Base-by-base conservation (phyloP, 2,797 vertebrate genomes). In the Tachyglossus aculeatus region DNA sequence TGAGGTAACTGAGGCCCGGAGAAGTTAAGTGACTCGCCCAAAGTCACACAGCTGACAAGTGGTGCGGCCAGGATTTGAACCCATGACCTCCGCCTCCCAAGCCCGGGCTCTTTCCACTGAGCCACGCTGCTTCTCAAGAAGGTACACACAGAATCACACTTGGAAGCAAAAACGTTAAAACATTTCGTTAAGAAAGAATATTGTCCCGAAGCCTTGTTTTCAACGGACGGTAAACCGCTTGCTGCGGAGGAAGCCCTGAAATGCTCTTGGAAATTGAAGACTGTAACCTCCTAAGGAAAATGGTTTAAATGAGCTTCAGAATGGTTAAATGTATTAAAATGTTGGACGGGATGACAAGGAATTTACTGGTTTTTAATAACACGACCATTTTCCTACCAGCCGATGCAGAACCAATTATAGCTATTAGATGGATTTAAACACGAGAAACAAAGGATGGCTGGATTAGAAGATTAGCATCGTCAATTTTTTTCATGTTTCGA, bases 291-390 rank as follows among this genome's bases (percentile, higher is more conserved):
- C 25, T 40, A 39, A 64, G n/a, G 24, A 69, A 82, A 60, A 55
- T 0, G 14, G 3, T 58, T 84, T 64, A 57, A 81, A 86, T n/a
- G 16, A 58, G 70, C 38, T 9, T 21, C 34, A 70, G 74, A 73
- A 63, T 31, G 33, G 19, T 59, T 80, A 61, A 53, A 70, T 38
- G 10, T 19, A 41, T 36, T 84, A 68, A 76, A 75, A 9, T 73
- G 11, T 3, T 63, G 25, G 67, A 61, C 27, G 53, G 39, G 74
- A 58, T 54, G 41, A 58, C 41, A 73, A 37, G 29, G n/a, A 2
- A 82, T 80, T 85, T 80, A 78, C 50, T 67, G 38, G 2, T 77
- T 85, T 85, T 85, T 82, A 87, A 83, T 81, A 85, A 84, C n/a
- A 36, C 45, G 32, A 64, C 24, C 52, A 73, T 78, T 90, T 89